Evolutionary conservation across 2,113 vertebrate species (phyloP).

Genomic region (Pelvicachromis taeniatus): DNA sequence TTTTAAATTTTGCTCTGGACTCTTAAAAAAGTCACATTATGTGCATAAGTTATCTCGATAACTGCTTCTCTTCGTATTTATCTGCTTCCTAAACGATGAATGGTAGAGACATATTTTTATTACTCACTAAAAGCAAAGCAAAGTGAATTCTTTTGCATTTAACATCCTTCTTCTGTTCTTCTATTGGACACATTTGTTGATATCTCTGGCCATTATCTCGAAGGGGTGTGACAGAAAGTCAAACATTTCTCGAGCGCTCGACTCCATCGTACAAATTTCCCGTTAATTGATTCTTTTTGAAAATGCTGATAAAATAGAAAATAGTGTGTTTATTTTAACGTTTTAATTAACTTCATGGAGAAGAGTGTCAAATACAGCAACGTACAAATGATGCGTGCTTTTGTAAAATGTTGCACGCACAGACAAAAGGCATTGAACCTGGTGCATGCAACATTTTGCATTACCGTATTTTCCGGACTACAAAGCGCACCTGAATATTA

Average conservation of each 20-base stretch:
- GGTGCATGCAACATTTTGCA: rapidly evolving
- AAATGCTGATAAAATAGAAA: background rate
- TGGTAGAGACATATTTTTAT: background rate
- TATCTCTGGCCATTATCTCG: background rate
- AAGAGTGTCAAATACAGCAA: background rate
- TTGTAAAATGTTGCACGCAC: background rate
- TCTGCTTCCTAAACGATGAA: background rate
- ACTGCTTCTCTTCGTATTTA: background rate
- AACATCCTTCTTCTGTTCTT: background rate
- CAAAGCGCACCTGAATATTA: too few species aligned
- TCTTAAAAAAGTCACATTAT: background rate
- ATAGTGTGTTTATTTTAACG: background rate
- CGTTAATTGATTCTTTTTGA: background rate
- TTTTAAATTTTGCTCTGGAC: background rate
- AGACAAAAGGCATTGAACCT: background rate
- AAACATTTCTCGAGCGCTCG: background rate
- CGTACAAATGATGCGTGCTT: background rate
- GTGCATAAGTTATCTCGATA: background rate
- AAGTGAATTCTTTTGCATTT: background rate
- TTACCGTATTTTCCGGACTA: too few species aligned
- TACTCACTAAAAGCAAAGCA: background rate
- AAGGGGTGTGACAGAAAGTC: background rate
- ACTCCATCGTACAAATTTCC: background rate
- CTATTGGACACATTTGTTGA: too few species aligned
- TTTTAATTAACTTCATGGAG: background rate